phyloP scores from a whole-genome alignment of 2,888 invertebrate genomes.

The Eurois occulta region DNA sequence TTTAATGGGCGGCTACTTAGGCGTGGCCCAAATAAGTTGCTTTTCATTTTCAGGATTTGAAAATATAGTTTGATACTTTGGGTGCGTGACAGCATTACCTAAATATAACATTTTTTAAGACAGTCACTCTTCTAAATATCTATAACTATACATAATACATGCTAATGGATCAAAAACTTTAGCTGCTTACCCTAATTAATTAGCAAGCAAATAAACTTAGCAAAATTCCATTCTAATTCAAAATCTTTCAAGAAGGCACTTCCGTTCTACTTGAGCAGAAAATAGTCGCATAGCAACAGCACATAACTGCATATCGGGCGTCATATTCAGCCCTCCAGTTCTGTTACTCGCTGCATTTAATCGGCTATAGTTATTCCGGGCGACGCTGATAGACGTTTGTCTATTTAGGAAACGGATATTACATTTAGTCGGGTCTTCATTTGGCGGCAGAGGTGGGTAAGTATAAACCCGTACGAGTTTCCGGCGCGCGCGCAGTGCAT shows the following conservation, averaged over 20 bases:
- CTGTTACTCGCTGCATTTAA: conserved; percentile 82
- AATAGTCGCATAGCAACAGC: conserved; percentile 69
- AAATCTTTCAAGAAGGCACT: conserved; percentile 65
- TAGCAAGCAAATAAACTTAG: conserved; percentile 29
- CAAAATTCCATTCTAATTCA: conserved; percentile 53
- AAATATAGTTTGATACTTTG: too few relatives aligned
- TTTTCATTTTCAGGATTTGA: neutral
- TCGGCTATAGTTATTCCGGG: conserved; percentile 89
- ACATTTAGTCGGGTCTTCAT: conserved; percentile 89
- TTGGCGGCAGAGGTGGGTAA: conserved; percentile 89
- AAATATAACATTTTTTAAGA: neutral
- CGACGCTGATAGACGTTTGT: conserved; percentile 89
- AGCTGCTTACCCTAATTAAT: neutral
- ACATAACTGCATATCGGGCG: conserved; percentile 65
- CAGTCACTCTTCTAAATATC: neutral
- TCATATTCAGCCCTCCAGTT: conserved; percentile 72
- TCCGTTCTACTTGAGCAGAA: conserved; percentile 69
- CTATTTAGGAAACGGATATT: conserved; percentile 91
- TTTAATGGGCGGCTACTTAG: neutral
- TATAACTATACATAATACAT: neutral
- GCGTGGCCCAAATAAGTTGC: neutral
- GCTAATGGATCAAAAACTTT: neutral
- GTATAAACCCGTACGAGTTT: conserved; percentile 88
- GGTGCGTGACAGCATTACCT: neutral
- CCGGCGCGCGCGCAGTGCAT: conserved; percentile 88